phyloP scores from a whole-genome alignment of 2,888 invertebrate species.

The Fissipunctia ypsillon region DNA sequence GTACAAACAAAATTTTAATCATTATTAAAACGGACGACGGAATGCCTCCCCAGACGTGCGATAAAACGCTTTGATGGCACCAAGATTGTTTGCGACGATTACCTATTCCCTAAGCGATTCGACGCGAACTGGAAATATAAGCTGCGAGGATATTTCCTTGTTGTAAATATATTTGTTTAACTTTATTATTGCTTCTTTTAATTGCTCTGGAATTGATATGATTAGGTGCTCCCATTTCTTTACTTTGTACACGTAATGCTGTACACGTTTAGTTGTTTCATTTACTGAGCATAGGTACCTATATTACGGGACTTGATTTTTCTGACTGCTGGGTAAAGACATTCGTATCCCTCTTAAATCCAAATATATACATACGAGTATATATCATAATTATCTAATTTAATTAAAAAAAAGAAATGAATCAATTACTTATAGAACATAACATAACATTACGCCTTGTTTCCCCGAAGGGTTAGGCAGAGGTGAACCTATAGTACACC shows the following conservation, averaged over 20 bases:
- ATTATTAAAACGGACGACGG: conserved; percentile 65
- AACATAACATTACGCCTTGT: no score
- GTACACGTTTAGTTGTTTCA: not conserved
- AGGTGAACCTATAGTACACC: no score
- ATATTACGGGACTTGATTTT: no score
- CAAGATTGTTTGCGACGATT: conserved; percentile 65
- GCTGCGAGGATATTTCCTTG: conserved; percentile 39
- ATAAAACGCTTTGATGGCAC: conserved; percentile 68
- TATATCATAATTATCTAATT: no score
- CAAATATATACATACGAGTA: no score
- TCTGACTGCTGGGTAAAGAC: no score
- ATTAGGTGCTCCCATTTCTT: not conserved
- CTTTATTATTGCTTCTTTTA: conserved; percentile 43
- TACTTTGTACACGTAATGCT: not conserved
- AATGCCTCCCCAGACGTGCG: conserved; percentile 63
- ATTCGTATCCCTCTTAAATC: no score
- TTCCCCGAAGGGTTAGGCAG: no score
- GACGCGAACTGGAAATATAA: conserved; percentile 54
- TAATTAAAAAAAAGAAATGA: no score
- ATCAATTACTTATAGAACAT: no score
- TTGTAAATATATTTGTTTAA: conserved; percentile 46
- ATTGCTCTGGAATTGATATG: conserved; percentile 2
- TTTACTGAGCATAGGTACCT: not conserved
- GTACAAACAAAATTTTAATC: conserved; percentile 68
- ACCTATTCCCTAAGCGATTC: conserved; percentile 62